These are phyloP conservation scores for Caenorhabditis angaria DNA, from an alignment of 2,888 invertebrate species.

Conservation along the genomic window DNA sequence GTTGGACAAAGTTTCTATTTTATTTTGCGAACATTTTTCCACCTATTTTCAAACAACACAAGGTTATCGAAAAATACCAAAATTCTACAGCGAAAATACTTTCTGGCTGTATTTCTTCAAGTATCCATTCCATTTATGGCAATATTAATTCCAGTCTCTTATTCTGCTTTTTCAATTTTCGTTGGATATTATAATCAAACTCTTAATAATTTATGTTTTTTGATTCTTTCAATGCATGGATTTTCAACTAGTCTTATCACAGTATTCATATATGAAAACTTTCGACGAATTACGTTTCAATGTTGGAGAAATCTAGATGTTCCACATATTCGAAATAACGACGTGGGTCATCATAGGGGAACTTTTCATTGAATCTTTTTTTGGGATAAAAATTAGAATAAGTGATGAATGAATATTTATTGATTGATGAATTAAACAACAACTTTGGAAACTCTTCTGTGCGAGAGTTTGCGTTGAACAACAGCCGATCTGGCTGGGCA, in stretches of 20 bases:
- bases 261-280: neutral
- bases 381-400: no score
- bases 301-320: neutral
- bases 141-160: neutral
- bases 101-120: neutral
- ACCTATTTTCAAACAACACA: neutral
- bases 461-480: conserved; percentile 32
- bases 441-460: conserved; percentile 32
- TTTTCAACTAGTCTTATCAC: neutral
- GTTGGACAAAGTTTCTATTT: neutral
- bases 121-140: neutral
- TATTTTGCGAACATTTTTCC: neutral
- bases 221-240: neutral
- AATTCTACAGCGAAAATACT: neutral
- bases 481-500: conserved; percentile 31
- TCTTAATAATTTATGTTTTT: neutral
- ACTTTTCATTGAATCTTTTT: no score
- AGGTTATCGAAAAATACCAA: neutral
- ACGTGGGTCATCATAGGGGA: no score
- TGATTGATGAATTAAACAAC: conserved; percentile 17
- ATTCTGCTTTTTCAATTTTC: neutral
- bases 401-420: neutral
- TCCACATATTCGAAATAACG: neutral
- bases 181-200: neutral
- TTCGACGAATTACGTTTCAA: neutral